phyloP scores from a whole-genome alignment of 2,797 vertebrate species.

The Aselliscus stoliczkanus region DNA sequence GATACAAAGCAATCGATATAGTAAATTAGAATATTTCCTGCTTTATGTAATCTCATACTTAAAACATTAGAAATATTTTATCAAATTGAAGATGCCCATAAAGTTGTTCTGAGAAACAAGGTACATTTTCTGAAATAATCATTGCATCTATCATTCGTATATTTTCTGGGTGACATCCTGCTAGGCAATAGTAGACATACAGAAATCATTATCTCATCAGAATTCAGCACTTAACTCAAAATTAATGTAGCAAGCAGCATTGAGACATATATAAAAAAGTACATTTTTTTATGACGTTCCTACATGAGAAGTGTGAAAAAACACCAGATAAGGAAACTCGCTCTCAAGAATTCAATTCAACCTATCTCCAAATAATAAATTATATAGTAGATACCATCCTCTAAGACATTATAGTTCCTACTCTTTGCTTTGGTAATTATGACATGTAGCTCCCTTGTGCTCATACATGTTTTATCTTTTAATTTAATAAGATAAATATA shows the following conservation, averaged over 20 bases:
- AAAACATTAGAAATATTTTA: not conserved
- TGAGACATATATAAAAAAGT: not conserved
- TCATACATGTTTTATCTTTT: conserved; percentile 72
- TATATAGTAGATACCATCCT: not conserved
- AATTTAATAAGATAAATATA: conserved; percentile 76
- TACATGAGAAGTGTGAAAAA: not conserved
- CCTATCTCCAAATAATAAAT: not conserved
- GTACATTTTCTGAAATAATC: not conserved
- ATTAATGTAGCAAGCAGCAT: not conserved
- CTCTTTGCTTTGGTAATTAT: conserved; percentile 69
- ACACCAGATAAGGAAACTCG: not conserved
- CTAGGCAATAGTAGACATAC: not conserved
- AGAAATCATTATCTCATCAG: not conserved
- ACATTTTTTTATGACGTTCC: not conserved
- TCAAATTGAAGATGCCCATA: not conserved
- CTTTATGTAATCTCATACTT: not conserved
- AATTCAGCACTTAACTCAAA: not conserved
- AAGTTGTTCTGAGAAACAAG: not conserved
- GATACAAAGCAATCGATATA: not conserved
- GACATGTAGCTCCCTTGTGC: conserved; percentile 46
- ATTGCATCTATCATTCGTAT: not conserved
- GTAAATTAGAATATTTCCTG: not conserved
- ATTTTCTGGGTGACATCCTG: not conserved
- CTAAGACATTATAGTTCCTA: not conserved
- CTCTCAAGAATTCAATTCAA: not conserved